Evolutionary conservation across 2,113 vertebrate species (phyloP).

Genomic region (Plectropomus leopardus): DNA sequence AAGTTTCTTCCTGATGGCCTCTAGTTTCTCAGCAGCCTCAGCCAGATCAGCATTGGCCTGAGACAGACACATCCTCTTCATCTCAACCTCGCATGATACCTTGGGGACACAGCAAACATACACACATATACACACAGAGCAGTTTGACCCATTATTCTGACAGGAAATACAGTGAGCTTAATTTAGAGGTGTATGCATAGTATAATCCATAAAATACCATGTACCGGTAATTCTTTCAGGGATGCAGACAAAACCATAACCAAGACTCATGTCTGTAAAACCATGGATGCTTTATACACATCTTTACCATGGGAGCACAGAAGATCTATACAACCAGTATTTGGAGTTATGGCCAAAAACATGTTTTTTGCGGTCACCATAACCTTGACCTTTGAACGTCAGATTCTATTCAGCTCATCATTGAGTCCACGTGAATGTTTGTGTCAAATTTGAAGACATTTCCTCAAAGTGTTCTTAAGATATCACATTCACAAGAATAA

Average conservation of each 20-base stretch:
- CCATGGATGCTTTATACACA: too few species aligned
- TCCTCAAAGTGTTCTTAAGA: too few species aligned
- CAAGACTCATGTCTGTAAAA: too few species aligned
- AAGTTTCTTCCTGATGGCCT: slow-evolving; percentile 84
- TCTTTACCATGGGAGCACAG: too few species aligned
- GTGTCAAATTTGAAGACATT: too few species aligned
- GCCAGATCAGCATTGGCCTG: slow-evolving; percentile 84
- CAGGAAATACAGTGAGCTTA: not conserved
- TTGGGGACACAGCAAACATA: slow-evolving; percentile 39
- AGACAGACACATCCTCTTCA: slow-evolving; percentile 83
- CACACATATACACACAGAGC: slow-evolving; percentile 4
- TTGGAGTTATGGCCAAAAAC: too few species aligned
- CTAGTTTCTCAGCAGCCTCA: slow-evolving; percentile 85
- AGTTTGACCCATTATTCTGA: not conserved
- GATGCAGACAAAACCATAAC: slow-evolving; percentile 1
- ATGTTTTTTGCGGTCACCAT: too few species aligned
- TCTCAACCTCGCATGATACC: slow-evolving; percentile 84
- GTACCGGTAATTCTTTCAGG: not conserved
- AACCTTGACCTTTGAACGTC: too few species aligned
- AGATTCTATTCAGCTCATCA: too few species aligned
- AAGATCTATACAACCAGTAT: too few species aligned
- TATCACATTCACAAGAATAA: too few species aligned
- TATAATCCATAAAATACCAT: not conserved
- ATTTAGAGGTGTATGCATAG: not conserved
- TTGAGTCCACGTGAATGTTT: too few species aligned